phyloP scores from a whole-genome alignment of 2,113 vertebrate species.

The Himantopus leucocephalus region DNA sequence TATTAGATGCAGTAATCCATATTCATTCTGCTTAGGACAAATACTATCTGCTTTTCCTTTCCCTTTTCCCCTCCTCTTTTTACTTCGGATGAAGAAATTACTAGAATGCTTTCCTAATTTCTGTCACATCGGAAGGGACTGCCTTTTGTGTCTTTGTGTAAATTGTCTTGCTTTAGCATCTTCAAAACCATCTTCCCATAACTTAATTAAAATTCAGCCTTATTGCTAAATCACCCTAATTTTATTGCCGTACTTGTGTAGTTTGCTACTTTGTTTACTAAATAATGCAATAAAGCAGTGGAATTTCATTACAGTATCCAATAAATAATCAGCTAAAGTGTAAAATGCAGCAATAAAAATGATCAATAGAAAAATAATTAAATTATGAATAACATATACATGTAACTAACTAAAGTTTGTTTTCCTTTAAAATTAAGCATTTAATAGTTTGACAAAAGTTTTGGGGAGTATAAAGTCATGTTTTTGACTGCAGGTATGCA shows the following conservation, averaged over 20 bases:
- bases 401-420: background rate
- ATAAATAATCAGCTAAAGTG: slow-evolving; percentile 62
- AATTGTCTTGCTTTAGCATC: background rate
- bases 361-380: slow-evolving; percentile 65
- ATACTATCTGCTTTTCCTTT: background rate
- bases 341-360: slow-evolving; percentile 66
- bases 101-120: background rate
- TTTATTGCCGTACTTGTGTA: slow-evolving; percentile 59
- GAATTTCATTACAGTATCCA: slow-evolving; percentile 48
- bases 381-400: slow-evolving; percentile 1
- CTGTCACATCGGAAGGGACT: background rate
- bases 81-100: background rate
- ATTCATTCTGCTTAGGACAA: slow-evolving; percentile 7
- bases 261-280: slow-evolving; percentile 53
- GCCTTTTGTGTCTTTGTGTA: background rate
- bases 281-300: slow-evolving; percentile 63
- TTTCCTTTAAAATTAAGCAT: background rate
- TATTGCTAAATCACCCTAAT: slow-evolving; percentile 67
- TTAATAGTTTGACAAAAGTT: background rate
- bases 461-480: background rate
- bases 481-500: background rate
- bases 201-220: slow-evolving; percentile 61
- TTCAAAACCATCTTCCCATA: slow-evolving; percentile 31
- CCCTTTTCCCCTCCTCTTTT: background rate
- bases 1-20: background rate